Base-by-base conservation (phyloP, 2,888 invertebrate genomes). In the Hypolimnas misippus region DNA sequence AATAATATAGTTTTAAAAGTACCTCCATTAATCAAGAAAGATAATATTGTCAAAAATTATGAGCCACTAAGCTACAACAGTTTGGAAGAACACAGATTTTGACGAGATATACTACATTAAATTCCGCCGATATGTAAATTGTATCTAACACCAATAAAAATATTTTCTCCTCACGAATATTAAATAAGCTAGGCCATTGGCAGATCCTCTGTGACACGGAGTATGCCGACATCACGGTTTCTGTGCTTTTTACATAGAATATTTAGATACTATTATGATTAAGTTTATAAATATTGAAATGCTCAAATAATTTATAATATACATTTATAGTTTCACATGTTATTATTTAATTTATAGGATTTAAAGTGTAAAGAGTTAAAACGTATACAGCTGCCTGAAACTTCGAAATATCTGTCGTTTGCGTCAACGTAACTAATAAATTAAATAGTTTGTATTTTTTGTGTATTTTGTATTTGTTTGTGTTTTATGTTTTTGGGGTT, bases 51-150 rank as follows among this genome's bases (percentile, higher is more conserved):
- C 88, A 82, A 78, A 76, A n/a, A 3, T n/a, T 38, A 38, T 78
- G 77, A 81, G 76, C 75, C 70, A 76, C 80, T 82, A 84, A 81
- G 81, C 84, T 84, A 84, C 69, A 77, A 81, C 73, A 84, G 81
- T 78, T 73, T 87, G 87, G 88, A 89, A 89, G 91, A 88, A 87
- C 88, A 88, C 79, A 89, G 84, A 86, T 86, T 84, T 82, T 70
- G 74, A 83, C 79, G 78, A 81, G 76, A 78, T 78, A 76, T 74
- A 73, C 76, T 78, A 81, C 72, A 77, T 73, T 58, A 75, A 78
- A 74, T 76, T 78, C 71, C 73, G 79, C 70, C 83, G 86, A 89
- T 89, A 89, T 90, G 85, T 84, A 84, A 75, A 76, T 82, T 80
- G 79, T 82, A 79, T 79, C 84, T 86, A 87, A 86, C 84, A 88